Base-by-base conservation (phyloP, 1,140 invertebrate species). In the Hylaeus volcanicus region DNA sequence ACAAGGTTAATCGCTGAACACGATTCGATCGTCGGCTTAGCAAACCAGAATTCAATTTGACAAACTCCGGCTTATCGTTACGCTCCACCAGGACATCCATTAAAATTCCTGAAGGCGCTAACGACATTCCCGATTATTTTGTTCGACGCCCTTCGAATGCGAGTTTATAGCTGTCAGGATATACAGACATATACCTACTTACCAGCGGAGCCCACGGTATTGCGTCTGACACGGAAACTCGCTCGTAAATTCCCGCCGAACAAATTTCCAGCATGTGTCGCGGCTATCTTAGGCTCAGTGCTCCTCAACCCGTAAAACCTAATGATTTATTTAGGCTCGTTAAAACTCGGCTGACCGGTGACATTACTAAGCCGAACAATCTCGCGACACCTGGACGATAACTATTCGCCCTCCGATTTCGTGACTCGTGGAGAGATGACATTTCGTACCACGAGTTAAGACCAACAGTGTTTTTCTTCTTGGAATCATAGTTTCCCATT, bases 261-360 rank as follows among this genome's bases (percentile, higher is more conserved):
- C 90, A 89, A 90, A 91, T 91, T 91, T 91, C 86, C 88, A 89
- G 86, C 88, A 89, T 87, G 83, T 88, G 87, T 90, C 86, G 87
- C 73, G 85, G 84, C 86, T 88, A 90, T 90, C 89, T 89, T 82
- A 60, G 63, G 41, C 37, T 45, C 86, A 89, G 88, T 70, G 89
- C 86, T 77, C 73, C 84, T 90, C 89, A 90, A 56, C 41, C 63
- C 11, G 51, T 45, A 39, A 65, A 14, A n/a, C n/a, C 4, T 26
- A n/a, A 8, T 5, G 15, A 26, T 9, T 60, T 6, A 37, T 26
- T 26, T 8, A 60, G 15, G 58, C 5, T 5, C 26, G 5, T n/a
- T 26, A 8, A 60, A n/a, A 8, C 45, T 48, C 45, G 45, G 8
- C 45, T 48, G 2, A 26, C 26, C 26, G 26, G 26, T 26, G 26